Conservation (phyloP, 2,797 vertebrate genomes). For the Gambelia wislizenii region DNA sequence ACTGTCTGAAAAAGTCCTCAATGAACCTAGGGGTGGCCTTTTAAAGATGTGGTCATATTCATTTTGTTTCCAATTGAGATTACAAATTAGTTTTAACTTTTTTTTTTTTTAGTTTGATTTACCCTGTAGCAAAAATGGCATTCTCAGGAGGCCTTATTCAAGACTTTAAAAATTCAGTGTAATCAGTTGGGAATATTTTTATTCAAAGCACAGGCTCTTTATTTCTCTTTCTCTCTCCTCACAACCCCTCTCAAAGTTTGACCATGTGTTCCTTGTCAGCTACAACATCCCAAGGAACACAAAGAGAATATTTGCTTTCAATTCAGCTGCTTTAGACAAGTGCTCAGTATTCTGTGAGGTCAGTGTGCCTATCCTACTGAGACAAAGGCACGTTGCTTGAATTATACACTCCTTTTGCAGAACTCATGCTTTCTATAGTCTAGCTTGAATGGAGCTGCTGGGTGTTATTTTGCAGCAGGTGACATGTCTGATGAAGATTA, state of each 20-base stretch:
- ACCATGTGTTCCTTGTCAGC: slow-evolving; percentile 15
- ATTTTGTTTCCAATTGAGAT: slow-evolving; percentile 6
- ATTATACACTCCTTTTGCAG: not conserved
- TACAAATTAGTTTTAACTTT: slow-evolving; percentile 33
- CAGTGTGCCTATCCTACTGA: not conserved
- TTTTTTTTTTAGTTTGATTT: not conserved
- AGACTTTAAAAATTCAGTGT: not conserved
- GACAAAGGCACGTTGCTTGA: not conserved
- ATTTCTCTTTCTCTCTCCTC: not conserved
- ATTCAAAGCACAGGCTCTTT: not conserved
- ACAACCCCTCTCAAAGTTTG: not conserved
- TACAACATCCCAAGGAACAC: not conserved
- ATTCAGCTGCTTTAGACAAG: not conserved
- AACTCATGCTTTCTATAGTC: not conserved
- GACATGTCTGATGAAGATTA: not conserved
- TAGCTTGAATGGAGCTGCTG: not conserved
- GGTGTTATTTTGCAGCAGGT: not conserved
- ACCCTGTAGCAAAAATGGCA: not conserved
- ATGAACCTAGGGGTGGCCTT: slow-evolving; percentile 1
- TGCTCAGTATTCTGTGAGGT: not conserved
- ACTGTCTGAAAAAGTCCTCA: too few species aligned
- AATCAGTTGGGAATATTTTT: slow-evolving; percentile 2
- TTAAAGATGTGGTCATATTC: slow-evolving; percentile 28
- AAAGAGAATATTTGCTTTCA: not conserved
- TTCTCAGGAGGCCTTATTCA: not conserved